Evolutionary conservation across 2,113 vertebrate genomes (phyloP).

Genomic region (Stegostoma tigrinum): DNA sequence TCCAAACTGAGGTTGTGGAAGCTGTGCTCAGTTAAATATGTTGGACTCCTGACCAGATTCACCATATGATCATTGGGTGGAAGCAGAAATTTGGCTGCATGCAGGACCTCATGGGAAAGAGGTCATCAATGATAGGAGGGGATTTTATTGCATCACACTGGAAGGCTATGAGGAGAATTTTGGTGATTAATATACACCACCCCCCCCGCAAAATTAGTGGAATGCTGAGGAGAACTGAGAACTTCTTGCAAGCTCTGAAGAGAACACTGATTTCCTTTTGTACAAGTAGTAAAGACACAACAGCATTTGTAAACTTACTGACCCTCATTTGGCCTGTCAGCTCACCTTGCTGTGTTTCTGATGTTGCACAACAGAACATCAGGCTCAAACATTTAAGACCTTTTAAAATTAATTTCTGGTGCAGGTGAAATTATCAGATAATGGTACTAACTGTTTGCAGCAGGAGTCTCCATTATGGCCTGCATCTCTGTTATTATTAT

Average conservation of each 20-base stretch:
- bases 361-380: neutral
- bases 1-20: neutral
- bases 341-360: neutral
- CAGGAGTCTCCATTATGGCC: neutral
- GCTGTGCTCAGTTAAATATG: neutral
- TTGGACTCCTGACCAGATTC: neutral
- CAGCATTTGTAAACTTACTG: neutral
- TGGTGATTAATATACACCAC: neutral
- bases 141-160: neutral
- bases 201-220: neutral
- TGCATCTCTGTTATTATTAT: neutral
- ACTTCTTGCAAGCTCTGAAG: neutral
- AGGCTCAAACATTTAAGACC: neutral
- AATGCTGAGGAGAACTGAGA: neutral
- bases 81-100: neutral
- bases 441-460: neutral
- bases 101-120: neutral
- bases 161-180: neutral
- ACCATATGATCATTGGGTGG: neutral
- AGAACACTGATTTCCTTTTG: neutral
- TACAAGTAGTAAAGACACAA: neutral
- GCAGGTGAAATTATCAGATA: neutral
- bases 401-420: neutral
- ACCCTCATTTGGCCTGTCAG: neutral
- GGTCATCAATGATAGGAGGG: neutral